Base-by-base conservation (phyloP, 2,113 vertebrate species). In the Erinaceus europaeus region DNA sequence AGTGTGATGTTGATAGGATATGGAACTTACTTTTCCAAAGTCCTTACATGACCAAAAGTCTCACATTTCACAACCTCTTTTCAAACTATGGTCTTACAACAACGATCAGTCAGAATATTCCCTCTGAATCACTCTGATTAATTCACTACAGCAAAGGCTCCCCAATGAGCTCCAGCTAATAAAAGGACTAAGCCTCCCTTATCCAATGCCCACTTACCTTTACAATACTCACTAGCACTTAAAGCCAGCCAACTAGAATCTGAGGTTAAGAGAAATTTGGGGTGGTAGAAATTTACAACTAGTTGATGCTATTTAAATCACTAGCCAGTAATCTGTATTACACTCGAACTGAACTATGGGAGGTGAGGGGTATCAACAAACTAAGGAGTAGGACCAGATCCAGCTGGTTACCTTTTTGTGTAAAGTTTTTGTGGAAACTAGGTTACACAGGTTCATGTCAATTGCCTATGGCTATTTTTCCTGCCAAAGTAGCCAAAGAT, bases 71-170 rank as follows among this genome's bases (percentile, higher is more conserved):
- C 12, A 82, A 27, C 68, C 42, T 55, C 62, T 87, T 53, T 15
- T 42, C 74, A 11, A 77, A 93, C 7, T n/a, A 34, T 36, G 20
- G 20, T 64, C 34, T 64, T 4, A 38, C 8, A 38, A 23, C 73
- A 88, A 34, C 53, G 77, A 61, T 12, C 50, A 85, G 36, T 85
- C 18, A 74, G 18, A 59, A 78, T 21, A 38, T 86, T 71, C 20
- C 69, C 3, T 68, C 29, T n/a, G n/a, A n/a, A 68, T 82, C 65
- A 72, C 17, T 71, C 46, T 78, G 21, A 74, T 79, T 88, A 80
- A 68, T 73, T 69, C 69, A 90, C 20, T 38, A 53, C n/a, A 90
- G 69, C 68, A 88, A 77, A 91, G 87, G 14, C 53, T 81, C 71
- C 17, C 17, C 50, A 76, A 52, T 36, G 32, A 21, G n/a, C 27